phyloP scores from a whole-genome alignment of 1,140 invertebrate genomes.

The Dendrolimus punctatus region DNA sequence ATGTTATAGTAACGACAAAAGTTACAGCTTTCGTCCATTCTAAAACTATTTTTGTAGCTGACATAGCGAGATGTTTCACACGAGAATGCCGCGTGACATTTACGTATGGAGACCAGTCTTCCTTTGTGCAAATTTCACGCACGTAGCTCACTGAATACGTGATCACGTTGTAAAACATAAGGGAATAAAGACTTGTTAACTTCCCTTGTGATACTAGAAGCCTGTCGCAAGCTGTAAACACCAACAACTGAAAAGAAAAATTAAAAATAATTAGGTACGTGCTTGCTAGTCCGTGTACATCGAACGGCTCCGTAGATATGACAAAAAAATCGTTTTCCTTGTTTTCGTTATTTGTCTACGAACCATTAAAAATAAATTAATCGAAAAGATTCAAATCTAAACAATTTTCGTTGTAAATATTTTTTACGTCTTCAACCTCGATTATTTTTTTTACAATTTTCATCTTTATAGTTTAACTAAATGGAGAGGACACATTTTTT shows the following conservation, averaged over 20 bases:
- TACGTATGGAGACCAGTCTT: slow-evolving; percentile 84
- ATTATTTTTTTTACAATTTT: too few relatives aligned
- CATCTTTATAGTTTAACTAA: too few relatives aligned
- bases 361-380: too few relatives aligned
- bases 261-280: slow-evolving; percentile 4
- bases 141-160: slow-evolving; percentile 84
- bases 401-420: too few relatives aligned
- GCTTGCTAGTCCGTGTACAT: background rate
- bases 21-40: slow-evolving; percentile 89
- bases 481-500: too few relatives aligned
- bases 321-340: too few relatives aligned
- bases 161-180: slow-evolving; percentile 87
- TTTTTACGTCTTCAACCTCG: too few relatives aligned
- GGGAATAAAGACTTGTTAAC: slow-evolving; percentile 80
- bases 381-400: too few relatives aligned
- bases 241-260: slow-evolving; percentile 74
- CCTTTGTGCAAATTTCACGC: slow-evolving; percentile 80
- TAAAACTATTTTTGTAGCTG: slow-evolving; percentile 84
- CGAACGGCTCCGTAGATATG: too few relatives aligned
- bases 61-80: slow-evolving; percentile 85
- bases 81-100: slow-evolving; percentile 81
- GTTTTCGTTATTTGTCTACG: too few relatives aligned
- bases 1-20: slow-evolving; percentile 85
- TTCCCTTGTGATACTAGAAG: slow-evolving; percentile 74
- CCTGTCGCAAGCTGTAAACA: slow-evolving; percentile 81